Evolutionary conservation across 1,140 invertebrate species (phyloP), one percentile per base, ranked within the genome.

Genomic region (Globodera ellingtonae): DNA sequence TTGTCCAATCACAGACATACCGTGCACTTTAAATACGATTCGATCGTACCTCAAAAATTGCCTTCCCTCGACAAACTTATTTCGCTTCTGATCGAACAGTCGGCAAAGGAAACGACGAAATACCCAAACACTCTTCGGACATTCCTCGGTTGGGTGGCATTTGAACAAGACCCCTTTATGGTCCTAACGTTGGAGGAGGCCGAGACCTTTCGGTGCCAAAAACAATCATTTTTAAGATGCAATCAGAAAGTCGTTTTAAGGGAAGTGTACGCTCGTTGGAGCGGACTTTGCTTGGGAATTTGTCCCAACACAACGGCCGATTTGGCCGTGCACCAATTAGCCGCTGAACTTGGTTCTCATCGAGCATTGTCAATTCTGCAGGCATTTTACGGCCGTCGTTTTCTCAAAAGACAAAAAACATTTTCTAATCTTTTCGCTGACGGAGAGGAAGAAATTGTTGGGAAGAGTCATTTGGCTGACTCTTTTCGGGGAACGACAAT

Each of bases 321-420:
- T 15, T 79, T 81, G 62, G 59, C n/a, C n/a, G 81, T 81, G 9
- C 80, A 81, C 78, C 48, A 72, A 48, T 65, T 81, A 66, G 80
- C 80, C 24, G 80, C 80, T 46, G 80, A 81, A 73, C 73, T 81
- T 35, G 80, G 80, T 21, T 81, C 80, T 8, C 80, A 48, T 9
- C 78, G 75, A 0, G 80, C 80, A 44, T 50, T 81, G 47, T 81
- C 78, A 35, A 62, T 81, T 80, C 50, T 81, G 47, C 80, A 80
- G 77, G 48, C 69, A 81, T 71, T 71, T 79, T 81, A 59, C n/a
- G 66, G 72, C 24, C 48, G 62, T 6, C 52, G 44, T 62, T 77
- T 77, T 18, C 46, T 75, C 18, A 4, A 44, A 75, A 48, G n/a
- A 62, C 50, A 69, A 18, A 77, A 62, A 62, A 0, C 9, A 7